Evolutionary conservation across 1,140 invertebrate genomes (phyloP), one percentile per base, ranked within the genome.

Genomic region (Limonius californicus): DNA sequence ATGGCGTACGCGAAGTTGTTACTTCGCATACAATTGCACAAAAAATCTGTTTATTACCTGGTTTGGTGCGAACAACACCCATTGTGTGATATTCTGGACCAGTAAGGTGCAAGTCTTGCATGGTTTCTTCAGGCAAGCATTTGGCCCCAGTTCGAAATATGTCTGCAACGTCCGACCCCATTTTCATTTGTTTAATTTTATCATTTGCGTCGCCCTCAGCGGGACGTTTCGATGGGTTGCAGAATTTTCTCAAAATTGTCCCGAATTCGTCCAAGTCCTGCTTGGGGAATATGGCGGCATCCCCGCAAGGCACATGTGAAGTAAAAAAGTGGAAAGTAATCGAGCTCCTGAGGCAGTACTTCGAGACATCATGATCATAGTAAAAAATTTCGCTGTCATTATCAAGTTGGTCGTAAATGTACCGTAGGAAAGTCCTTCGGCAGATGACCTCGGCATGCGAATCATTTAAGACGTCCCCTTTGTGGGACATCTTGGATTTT

Each of bases 371-470:
- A 12, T 74, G 69, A 20, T 75, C 63, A 27, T 70, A 62, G 30
- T 69, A 59, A 62, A 84, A 81, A 58, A 81, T 66, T 42, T 77
- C 69, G 2, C 66, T 59, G 7, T 27, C 74, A 58, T 23, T 68
- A 18, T 62, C 67, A 19, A 90, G 79, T 72, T 89, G 83, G 56
- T 85, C 72, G 70, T 90, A 87, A 16, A 93, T 71, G 75, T 90
- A 97, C 58, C 88, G 78, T 39, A 94, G 66, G 72, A 97, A 92
- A 0, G 86, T 87, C 71, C 95, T 81, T 68, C 92, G 80, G 6
- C 91, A 87, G 18, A 97, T 77, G 27, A 96, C 82, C 82, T 98
- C 95, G 8, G 94, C 93, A 81, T 98, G 95, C 43, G 89, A 92
- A 76, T 98, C 95, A 75, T 89, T 91, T 12, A 98, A 63, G 58